Evolutionary conservation across 1,140 invertebrate genomes (phyloP), one percentile per base, ranked within the genome.

Genomic region (Tetramorium parvispinum): DNA sequence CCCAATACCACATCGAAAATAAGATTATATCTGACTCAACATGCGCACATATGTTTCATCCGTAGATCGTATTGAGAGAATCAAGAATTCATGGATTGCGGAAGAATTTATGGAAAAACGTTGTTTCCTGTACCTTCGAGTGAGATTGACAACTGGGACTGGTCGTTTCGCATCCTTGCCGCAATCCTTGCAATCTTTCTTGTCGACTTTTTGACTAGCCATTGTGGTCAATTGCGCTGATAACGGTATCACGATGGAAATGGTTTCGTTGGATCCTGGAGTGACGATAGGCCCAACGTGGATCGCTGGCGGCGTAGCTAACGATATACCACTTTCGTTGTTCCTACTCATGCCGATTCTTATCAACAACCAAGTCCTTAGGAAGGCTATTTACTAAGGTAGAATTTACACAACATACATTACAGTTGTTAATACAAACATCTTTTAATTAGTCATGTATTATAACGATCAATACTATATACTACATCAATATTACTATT

Each of bases 221-320:
- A 89, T 77, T 3, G 91, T 89, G 3, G 91, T 85, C 87, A 85
- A 63, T n/a, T 86, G 87, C 0, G 85, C 79, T n/a, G 71, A 88
- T 73, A 85, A 88, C 46, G 94, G 94, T 90, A 95, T 94, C 46
- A 95, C 93, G 65, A 95, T 95, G 1, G 94, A 95, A 73, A 95
- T 94, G 1, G 94, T 94, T 61, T 95, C 94, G 51, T 93, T 94
- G 7, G 92, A 92, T 0, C 89, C 90, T 4, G 93, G 92, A 40
- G 93, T 93, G 1, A 95, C 89, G 43, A 95, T 94, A 6, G 92
- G 92, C 37, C 93, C 93, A 3, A 95, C 91, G 53, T 94, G 94
- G 46, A 95, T 94, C 0, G 93, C 91, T 7, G 93, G 92, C 46
- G 94, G 88, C 21, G 92, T 87, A 8, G 92, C 86, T 57, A 95